Base-by-base conservation (phyloP, 2,113 vertebrate genomes). In the Boleophthalmus pectinirostris region DNA sequence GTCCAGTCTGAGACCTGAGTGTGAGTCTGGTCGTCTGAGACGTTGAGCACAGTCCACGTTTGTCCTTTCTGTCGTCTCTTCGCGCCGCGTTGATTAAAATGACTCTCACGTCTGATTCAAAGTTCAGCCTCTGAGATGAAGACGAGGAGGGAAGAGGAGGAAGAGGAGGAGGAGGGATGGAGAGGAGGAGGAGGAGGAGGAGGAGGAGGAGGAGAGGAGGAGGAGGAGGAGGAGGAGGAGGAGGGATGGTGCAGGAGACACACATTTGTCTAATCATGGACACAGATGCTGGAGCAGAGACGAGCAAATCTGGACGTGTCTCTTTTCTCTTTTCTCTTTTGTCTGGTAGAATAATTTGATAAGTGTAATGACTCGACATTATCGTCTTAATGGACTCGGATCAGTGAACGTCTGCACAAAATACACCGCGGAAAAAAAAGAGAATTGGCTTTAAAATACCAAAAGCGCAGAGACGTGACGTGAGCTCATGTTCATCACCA, bases 61-160 rank as follows among this genome's bases (percentile, higher is more conserved):
- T 88, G 88, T 89, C 84, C 78, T 82, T 73, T 84, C 81, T 81
- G 81, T 87, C 90, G 78, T 82, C 88, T 73, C 88, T 65, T 84
- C 78, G 23, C 72, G 66, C 68, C 47, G 76, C 74, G 82, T 77
- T 80, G 80, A 89, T 94, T 93, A 88, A 90, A 73, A 94, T 94
- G 91, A 91, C 91, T 74, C 92, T 91, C 93, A 94, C 93, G 93
- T 94, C 89, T 88, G 80, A 89, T 89, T 89, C 86, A 92, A 93
- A 94, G 93, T 94, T 92, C 87, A 93, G 87, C 84, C 89, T 92
- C 78, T 87, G 76, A 87, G 89, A 89, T 85, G 87, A 85, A 75
- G 77, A 75, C 76, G 72, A 72, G 74, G n/a, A 71, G 72, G 58
- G 33, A 68, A 60, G 73, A n/a, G 75, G 24, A 72, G 53, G n/a